Evolutionary conservation across 2,797 vertebrate genomes (phyloP).

Genomic region (Cyclura pinguis): DNA sequence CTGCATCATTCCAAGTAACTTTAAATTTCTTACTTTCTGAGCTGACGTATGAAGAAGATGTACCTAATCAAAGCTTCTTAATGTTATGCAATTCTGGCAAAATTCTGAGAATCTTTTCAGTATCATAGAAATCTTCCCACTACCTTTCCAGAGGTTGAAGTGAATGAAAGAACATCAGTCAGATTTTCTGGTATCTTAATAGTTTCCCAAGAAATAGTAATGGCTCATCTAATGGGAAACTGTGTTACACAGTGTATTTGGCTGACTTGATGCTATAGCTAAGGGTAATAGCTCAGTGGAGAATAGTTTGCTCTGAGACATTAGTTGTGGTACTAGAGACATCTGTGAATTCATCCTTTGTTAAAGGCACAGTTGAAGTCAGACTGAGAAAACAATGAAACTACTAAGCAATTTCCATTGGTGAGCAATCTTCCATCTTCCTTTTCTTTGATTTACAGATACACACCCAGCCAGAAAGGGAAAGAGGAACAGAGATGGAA

Average conservation of each 20-base stretch:
- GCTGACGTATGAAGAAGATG: conserved; percentile 23
- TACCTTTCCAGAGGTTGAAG: neutral
- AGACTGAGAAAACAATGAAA: neutral
- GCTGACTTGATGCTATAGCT: conserved; percentile 13
- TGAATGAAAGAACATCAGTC: neutral
- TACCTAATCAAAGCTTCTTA: conserved; percentile 22
- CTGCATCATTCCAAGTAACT: conserved; percentile 8
- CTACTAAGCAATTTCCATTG: neutral
- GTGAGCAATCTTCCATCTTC: conserved; percentile 23
- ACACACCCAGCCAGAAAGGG: neutral
- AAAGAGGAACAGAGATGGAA: neutral
- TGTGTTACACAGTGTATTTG: conserved; percentile 17
- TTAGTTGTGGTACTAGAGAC: conserved; percentile 12
- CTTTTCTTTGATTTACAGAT: conserved; percentile 5
- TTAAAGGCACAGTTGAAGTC: conserved; percentile 23
- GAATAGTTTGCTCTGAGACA: conserved; percentile 15
- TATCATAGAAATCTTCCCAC: neutral
- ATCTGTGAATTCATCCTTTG: conserved; percentile 18
- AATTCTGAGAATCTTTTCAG: neutral
- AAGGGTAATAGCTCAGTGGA: conserved; percentile 6
- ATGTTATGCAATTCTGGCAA: conserved; percentile 1
- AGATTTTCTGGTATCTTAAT: conserved; percentile 19
- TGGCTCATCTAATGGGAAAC: conserved; percentile 1
- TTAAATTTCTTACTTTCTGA: conserved; percentile 41
- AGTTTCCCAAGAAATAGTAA: neutral